phyloP scores from a whole-genome alignment of 2,113 vertebrate genomes.

The Agapornis roseicollis region DNA sequence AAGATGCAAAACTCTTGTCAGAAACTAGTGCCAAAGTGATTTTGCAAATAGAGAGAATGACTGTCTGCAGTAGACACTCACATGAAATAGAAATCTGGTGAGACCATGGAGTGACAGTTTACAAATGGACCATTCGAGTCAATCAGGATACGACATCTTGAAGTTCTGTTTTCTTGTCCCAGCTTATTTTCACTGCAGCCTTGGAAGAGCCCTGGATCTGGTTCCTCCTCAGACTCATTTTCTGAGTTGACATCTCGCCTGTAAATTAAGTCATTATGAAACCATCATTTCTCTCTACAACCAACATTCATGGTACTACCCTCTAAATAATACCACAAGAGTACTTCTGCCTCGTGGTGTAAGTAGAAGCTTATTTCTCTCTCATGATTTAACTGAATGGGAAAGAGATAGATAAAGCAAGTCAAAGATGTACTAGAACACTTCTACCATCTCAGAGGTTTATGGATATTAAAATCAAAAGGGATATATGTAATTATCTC shows the following conservation, averaged over 20 bases:
- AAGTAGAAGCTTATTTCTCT: background rate
- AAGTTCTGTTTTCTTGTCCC: background rate
- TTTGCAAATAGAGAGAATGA: background rate
- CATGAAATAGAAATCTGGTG: conserved; percentile 40
- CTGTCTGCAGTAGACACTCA: conserved; percentile 24
- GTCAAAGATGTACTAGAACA: background rate
- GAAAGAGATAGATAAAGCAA: background rate
- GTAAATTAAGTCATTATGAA: background rate
- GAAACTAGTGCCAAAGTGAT: background rate
- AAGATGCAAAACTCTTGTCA: background rate
- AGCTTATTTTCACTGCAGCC: conserved; percentile 34
- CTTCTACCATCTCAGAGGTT: background rate
- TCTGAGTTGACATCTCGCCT: conserved; percentile 30
- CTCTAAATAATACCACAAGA: background rate
- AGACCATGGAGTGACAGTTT: conserved; percentile 1
- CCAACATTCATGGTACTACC: background rate
- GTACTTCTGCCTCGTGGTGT: background rate
- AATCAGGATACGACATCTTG: conserved; percentile 43
- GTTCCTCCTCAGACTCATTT: background rate
- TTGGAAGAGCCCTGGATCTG: conserved; percentile 53
- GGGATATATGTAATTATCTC: background rate
- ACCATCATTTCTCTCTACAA: background rate
- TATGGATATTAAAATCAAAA: background rate
- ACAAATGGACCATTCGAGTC: conserved; percentile 7
- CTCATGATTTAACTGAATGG: background rate